Conservation (phyloP, 2,113 vertebrate genomes). For the Rhinoderma darwinii region DNA sequence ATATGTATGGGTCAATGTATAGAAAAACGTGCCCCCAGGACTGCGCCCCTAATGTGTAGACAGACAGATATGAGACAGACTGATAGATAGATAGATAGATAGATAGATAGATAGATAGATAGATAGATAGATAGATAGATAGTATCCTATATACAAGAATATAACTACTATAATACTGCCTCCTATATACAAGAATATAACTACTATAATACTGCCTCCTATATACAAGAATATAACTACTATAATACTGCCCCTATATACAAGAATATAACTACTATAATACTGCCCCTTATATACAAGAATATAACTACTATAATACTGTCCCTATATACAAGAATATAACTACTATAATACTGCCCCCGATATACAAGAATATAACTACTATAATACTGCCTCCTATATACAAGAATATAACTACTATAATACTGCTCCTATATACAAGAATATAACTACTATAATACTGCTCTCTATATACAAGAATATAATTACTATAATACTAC, state of each 20-base stretch:
- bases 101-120: too few relatives aligned
- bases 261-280: neutral
- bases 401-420: conserved; percentile 3
- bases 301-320: conserved; percentile 7
- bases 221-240: too few relatives aligned
- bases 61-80: too few relatives aligned
- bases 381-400: conserved; percentile 1
- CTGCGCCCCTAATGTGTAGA: too few relatives aligned
- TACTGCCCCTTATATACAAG: neutral
- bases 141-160: too few relatives aligned
- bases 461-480: neutral
- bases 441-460: conserved; percentile 10
- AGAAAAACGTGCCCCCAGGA: too few relatives aligned
- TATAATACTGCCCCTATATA: too few relatives aligned
- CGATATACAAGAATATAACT: conserved; percentile 1
- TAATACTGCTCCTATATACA: neutral
- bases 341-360: conserved; percentile 1
- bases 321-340: neutral
- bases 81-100: too few relatives aligned
- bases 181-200: too few relatives aligned
- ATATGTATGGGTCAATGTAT: neutral
- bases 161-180: too few relatives aligned
- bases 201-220: too few relatives aligned
- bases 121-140: too few relatives aligned
- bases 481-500: neutral